Conservation (phyloP, 2,888 invertebrate genomes). For the Mayetiola destructor region DNA sequence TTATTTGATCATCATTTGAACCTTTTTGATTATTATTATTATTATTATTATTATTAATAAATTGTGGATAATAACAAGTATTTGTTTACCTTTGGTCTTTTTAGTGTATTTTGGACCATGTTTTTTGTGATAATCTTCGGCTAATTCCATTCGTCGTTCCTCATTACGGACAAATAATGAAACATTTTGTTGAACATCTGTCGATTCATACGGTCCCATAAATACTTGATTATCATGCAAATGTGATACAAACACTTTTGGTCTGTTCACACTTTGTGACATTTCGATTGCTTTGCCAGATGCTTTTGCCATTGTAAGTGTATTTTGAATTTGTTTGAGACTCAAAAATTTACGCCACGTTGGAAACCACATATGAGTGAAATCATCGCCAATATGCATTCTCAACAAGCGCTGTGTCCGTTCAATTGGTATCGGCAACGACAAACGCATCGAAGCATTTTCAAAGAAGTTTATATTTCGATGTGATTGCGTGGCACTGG, state of each 20-base stretch:
- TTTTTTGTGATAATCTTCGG: not conserved
- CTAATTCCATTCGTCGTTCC: not conserved
- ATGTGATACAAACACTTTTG: constrained; percentile 17
- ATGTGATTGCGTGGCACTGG: constrained; percentile 21
- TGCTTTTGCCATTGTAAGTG: constrained; percentile 24
- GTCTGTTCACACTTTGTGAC: not conserved
- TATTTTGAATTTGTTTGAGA: constrained; percentile 28
- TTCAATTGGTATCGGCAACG: constrained; percentile 24
- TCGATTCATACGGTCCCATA: constrained; percentile 29
- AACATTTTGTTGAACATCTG: constrained; percentile 27
- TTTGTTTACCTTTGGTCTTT: not conserved
- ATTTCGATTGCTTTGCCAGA: constrained; percentile 27
- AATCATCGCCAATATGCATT: constrained; percentile 30
- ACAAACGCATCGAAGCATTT: constrained; percentile 25
- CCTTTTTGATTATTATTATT: not conserved
- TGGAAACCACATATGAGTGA: constrained; percentile 33
- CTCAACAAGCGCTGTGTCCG: constrained; percentile 32
- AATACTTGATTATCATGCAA: constrained; percentile 28
- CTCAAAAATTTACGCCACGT: constrained; percentile 30
- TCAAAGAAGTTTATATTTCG: constrained; percentile 26
- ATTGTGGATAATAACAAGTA: no score
- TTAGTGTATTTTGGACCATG: not conserved
- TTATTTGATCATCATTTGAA: not conserved
- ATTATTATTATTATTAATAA: not conserved
- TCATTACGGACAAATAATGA: not conserved